These are phyloP conservation scores for Neria commutata DNA, from an alignment of 2,888 invertebrate genomes.

Conservation along the genomic window DNA sequence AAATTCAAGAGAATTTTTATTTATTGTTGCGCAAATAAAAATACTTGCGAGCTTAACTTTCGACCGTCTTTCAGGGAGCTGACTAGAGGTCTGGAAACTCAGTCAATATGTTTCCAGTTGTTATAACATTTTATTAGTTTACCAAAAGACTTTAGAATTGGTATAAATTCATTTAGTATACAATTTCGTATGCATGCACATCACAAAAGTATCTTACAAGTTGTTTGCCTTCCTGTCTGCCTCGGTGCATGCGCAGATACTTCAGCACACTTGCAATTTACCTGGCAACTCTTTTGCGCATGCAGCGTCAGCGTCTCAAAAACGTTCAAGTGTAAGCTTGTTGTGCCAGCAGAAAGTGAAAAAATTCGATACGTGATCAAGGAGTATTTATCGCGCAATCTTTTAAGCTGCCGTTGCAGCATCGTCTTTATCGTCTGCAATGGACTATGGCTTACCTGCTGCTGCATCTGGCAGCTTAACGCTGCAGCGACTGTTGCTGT, in stretches of 20 bases:
- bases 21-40: no score
- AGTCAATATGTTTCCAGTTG: no score
- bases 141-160: neutral
- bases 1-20: no score
- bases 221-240: no score
- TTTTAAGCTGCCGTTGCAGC: constrained; percentile 21
- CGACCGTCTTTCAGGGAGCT: no score
- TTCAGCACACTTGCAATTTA: constrained; percentile 32
- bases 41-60: no score
- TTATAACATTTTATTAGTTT: neutral
- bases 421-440: neutral
- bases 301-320: constrained; percentile 2
- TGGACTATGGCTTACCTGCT: neutral
- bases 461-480: constrained; percentile 7
- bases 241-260: constrained; percentile 38
- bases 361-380: constrained; percentile 40
- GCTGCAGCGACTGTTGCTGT: neutral
- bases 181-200: no score
- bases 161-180: no score
- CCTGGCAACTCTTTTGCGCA: neutral
- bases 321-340: neutral
- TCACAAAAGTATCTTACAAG: no score
- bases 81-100: no score
- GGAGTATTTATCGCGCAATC: constrained; percentile 51
- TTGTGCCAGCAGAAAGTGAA: constrained; percentile 5